Conservation (phyloP, 2,797 vertebrate species). For the Sebastes itinus region DNA sequence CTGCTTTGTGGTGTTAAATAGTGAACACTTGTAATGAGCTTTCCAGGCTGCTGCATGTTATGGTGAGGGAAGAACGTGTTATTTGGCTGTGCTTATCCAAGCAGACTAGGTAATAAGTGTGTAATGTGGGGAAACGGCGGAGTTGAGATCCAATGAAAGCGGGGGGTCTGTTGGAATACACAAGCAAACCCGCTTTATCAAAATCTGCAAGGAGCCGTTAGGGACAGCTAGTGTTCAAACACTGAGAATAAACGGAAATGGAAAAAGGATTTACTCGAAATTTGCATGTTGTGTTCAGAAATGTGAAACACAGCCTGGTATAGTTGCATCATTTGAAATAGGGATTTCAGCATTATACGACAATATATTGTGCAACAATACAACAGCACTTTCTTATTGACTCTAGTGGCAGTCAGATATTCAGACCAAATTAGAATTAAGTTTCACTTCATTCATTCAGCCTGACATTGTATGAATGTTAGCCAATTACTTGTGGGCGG, state of each 20-base stretch:
- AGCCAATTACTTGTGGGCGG: neutral
- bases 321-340: neutral
- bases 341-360: neutral
- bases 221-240: conserved; percentile 29
- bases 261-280: conserved; percentile 6
- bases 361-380: neutral
- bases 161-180: conserved; percentile 53
- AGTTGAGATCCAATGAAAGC: conserved; percentile 60
- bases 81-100: conserved; percentile 70
- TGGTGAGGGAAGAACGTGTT: conserved; percentile 62
- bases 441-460: neutral
- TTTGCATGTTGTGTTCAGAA: neutral
- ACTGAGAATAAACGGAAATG: conserved; percentile 24
- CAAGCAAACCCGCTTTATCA: conserved; percentile 44
- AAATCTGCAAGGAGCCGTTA: conserved; percentile 44
- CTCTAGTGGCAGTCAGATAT: neutral
- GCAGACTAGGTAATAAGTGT: conserved; percentile 70
- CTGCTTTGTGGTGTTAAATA: conserved; percentile 56
- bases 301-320: neutral
- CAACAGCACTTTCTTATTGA: neutral
- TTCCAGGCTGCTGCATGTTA: conserved; percentile 65
- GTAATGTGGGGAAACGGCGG: conserved; percentile 68
- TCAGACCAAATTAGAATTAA: neutral
- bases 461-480: neutral
- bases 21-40: conserved; percentile 71